Base-by-base conservation (phyloP, 2,888 invertebrate species). In the Oscheius myriophilus region DNA sequence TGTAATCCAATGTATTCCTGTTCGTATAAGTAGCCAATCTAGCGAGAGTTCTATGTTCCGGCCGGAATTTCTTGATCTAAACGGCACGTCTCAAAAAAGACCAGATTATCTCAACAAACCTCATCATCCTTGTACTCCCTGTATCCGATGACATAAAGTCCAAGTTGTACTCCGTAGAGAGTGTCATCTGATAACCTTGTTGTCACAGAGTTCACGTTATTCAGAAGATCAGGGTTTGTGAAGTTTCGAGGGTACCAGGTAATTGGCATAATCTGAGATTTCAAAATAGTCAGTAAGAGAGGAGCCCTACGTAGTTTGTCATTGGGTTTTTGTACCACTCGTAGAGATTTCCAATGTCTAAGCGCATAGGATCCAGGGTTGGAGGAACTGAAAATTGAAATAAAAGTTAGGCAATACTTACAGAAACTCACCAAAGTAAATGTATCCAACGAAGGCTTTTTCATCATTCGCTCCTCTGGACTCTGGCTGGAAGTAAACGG, bases 211-310 rank as follows among this genome's bases (percentile, higher is more conserved):
- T 76, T 78, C 33, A 81, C 66, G 41, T 71, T 75, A 1, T 61
- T 78, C 14, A 76, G 16, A 26, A 73, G 67, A 67, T 86, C 84
- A 0, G 82, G 82, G 69, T 86, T 84, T 2, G 86, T 86, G 79
- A 86, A 86, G 67, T 86, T 86, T 46, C 85, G 69, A 21, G 86
- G 84, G 58, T 82, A 86, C 86, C 86, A 86, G 1, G 82, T 73
- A 33, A 85, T 75, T 2, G 85, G 85, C 85, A 85, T 85, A 42
- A 79, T 51, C 82, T 82, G 66, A 69, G 78, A 67, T 42, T 42
- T 7, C 12, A 21, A 18, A 12, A 14, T 23, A 4, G 23, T n/a
- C n/a, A n/a, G n/a, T 9, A 18, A 7, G n/a, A 51, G 26, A 21
- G 0, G 4, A 42, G 16, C 67, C 78, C 63, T 66, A 84, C 82